phyloP scores from a whole-genome alignment of 2,113 vertebrate genomes.

The Tachuris rubrigastra region DNA sequence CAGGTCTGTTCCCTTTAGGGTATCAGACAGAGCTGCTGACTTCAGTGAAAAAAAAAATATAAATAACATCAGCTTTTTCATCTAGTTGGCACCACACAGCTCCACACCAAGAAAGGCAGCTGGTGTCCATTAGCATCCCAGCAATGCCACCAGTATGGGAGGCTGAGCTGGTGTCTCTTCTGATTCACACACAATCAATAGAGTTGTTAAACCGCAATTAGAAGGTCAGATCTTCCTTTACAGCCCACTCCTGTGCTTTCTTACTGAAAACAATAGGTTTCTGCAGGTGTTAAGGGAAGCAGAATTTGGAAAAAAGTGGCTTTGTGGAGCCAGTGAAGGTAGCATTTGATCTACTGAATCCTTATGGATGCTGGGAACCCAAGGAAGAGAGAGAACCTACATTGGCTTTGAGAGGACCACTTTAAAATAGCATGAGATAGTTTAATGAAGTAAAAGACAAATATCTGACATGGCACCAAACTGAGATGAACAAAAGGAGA shows the following conservation, averaged over 20 bases:
- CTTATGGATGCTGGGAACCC: not conserved
- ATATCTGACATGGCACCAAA: not conserved
- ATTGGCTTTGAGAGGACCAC: not conserved
- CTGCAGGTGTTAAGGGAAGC: not conserved
- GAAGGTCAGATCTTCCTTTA: not conserved
- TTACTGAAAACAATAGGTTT: not conserved
- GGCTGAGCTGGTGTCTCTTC: not conserved
- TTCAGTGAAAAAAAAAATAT: not conserved
- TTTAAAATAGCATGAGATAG: not conserved
- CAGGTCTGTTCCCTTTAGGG: not conserved
- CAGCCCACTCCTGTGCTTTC: not conserved
- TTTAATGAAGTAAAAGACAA: not conserved
- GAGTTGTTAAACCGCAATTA: not conserved
- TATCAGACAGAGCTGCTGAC: not conserved
- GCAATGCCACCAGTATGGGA: not conserved
- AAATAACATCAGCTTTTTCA: not conserved
- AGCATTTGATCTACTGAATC: not conserved
- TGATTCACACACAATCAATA: not conserved
- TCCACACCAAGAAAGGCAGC: not conserved
- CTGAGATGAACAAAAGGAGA: not conserved
- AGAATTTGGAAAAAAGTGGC: not conserved
- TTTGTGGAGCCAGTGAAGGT: not conserved
- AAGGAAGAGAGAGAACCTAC: not conserved
- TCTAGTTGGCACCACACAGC: not conserved
- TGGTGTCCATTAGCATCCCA: not conserved